Evolutionary conservation across 2,888 invertebrate genomes (phyloP), one percentile per base, ranked within the genome.

Genomic region (Polyploca ridens): DNA sequence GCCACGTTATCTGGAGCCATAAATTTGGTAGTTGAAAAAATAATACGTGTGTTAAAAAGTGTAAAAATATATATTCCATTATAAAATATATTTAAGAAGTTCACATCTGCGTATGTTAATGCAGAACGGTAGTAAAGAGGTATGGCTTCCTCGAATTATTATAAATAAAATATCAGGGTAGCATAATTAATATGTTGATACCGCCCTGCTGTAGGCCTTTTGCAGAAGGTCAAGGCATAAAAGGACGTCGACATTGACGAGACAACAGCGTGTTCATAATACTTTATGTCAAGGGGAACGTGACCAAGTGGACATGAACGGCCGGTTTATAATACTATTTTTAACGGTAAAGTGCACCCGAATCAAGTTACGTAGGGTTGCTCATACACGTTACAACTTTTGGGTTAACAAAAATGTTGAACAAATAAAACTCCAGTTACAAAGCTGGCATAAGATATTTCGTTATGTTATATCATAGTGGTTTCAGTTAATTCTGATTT

Each of bases 261-360:
- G 81, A 77, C 82, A 70, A 79, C 77, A 74, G 69, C 78, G 54
- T 54, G 54, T 54, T 54, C 54, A 54, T 54, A 78, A 77, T 74
- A 77, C 61, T 61, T 61, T 61, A 82, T 87, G 88, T 87, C 89
- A 86, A 85, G 85, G 83, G 80, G 81, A 85, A 83, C 90, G 87
- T 87, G 89, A 86, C 86, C 80, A 85, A 89, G 88, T 86, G 82
- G 83, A 72, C 68, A 76, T 68, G 65, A 67, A 63, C 54, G 54
- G n/a, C 54, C 54, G 54, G 54, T 54, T 54, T 54, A 54, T 54
- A 59, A 62, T 64, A 70, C 66, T 66, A 73, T 76, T 78, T 76
- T 73, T 72, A 77, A 68, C 69, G 67, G 59, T 68, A 75, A 77
- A 66, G 66, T 58, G 72, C 69, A 69, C 71, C 70, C 69, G 72